Conservation (phyloP, 2,113 vertebrate genomes). For the Choloepus hoffmanni region DNA sequence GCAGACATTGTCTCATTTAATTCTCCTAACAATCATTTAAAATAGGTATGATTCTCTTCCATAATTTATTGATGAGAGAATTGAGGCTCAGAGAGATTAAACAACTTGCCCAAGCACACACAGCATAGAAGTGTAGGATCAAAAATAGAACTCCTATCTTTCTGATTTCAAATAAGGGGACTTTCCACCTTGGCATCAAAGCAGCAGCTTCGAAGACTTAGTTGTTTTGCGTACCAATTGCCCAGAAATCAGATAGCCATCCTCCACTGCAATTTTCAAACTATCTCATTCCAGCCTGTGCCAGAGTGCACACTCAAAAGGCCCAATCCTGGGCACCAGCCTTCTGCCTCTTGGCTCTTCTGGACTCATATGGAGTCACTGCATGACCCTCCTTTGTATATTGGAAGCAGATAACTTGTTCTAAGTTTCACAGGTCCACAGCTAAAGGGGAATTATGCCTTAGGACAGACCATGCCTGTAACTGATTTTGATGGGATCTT, state of each 20-base stretch:
- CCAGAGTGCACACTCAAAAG: too few species aligned
- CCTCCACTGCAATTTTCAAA: fast-evolving
- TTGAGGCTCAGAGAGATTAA: background rate
- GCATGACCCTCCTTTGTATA: too few species aligned
- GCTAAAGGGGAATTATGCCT: too few species aligned
- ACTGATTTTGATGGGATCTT: too few species aligned
- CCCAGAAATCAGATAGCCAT: background rate
- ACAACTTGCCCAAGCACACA: background rate
- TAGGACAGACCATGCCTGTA: too few species aligned
- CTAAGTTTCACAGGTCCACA: too few species aligned
- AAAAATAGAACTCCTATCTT: background rate
- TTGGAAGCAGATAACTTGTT: too few species aligned
- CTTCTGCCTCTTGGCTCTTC: background rate
- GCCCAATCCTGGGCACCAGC: background rate
- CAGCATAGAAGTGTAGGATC: background rate
- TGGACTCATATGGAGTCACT: background rate
- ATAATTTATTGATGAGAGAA: background rate
- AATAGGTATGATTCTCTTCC: background rate
- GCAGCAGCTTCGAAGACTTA: background rate
- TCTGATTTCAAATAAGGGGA: background rate
- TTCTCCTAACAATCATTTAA: background rate
- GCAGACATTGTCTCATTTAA: background rate
- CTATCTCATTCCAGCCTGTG: too few species aligned
- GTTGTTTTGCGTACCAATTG: background rate
- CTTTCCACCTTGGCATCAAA: background rate